These are phyloP conservation scores for Cyanoliseus patagonus DNA, from an alignment of 2,113 vertebrate genomes.

Conservation along the genomic window DNA sequence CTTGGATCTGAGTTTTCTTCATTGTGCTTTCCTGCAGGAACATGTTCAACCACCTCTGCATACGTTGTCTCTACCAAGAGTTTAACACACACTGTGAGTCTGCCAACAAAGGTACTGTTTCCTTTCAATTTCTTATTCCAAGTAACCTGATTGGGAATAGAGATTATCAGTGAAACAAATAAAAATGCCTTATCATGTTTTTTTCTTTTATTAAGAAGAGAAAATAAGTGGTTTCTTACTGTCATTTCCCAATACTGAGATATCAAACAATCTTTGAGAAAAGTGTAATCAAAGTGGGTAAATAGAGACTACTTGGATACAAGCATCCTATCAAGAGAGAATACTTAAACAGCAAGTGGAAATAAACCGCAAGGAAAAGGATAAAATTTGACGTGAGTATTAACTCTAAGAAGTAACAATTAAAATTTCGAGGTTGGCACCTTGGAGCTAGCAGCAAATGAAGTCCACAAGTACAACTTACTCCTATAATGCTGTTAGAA, in stretches of 20 bases:
- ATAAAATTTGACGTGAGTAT: not conserved
- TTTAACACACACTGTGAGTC: rapidly evolving
- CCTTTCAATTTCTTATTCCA: not conserved
- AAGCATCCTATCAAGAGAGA: not conserved
- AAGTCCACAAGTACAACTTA: not conserved
- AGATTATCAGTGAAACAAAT: not conserved
- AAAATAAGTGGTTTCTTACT: not conserved
- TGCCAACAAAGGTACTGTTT: not conserved
- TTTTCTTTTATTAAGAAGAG: not conserved
- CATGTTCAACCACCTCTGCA: not conserved
- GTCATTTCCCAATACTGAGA: not conserved
- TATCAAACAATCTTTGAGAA: not conserved
- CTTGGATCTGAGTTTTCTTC: not conserved
- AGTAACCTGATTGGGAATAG: not conserved
- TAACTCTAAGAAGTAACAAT: not conserved
- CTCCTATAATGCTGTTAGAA: not conserved
- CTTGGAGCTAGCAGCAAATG: not conserved
- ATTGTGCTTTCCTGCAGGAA: not conserved
- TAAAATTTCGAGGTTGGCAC: not conserved
- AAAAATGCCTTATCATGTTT: not conserved
- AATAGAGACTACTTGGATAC: not conserved
- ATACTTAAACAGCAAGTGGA: not conserved
- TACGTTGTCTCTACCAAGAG: not conserved
- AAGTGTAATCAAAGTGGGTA: not conserved
- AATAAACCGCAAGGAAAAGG: not conserved